Evolutionary conservation across 2,113 vertebrate species (phyloP), one percentile per base, ranked within the genome.

Genomic region (Motacilla tschutschensis): DNA sequence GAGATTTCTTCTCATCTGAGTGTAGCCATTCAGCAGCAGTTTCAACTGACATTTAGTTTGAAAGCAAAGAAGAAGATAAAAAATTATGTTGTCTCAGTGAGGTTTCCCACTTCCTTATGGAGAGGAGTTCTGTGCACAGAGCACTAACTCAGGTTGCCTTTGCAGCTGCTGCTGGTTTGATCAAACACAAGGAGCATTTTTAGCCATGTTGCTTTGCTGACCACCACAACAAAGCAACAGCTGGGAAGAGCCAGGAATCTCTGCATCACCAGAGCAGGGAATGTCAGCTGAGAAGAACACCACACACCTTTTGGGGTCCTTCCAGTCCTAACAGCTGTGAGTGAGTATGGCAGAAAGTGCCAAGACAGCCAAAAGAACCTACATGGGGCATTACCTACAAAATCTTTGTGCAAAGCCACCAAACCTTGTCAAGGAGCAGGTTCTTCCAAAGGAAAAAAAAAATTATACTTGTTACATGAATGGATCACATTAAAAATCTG

Each of bases 81-180:
- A 66, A 47, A 66, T 19, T 33, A 50, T 71, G 75, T 76, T 89
- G 67, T 76, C 69, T 91, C 66, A 79, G 83, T 66, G 84, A 93
- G 78, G 89, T 85, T 94, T 93, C 76, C 85, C 85, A 93, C 85
- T 92, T 95, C 93, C 87, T 91, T 78, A 78, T 35, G 38, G 85
- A 93, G 70, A 89, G 29, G 57, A 78, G 44, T 55, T 85, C 65
- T 67, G 62, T 75, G 85, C 85, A 73, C 76, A 83, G 85, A 17
- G 54, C 70, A 87, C 60, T 60, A 57, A 50, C 69, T 77, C 28
- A 54, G 64, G 60, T 24, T 64, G 48, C 20, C 83, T 38, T 38
- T 65, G 87, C 82, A 89, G 87, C 83, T 94, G 89, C 88, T 59
- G 7, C 66, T 43, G 79, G 10, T 38, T 73, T 71, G 71, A 60